Conservation (phyloP, 2,113 vertebrate species). For the Mustela lutreola region DNA sequence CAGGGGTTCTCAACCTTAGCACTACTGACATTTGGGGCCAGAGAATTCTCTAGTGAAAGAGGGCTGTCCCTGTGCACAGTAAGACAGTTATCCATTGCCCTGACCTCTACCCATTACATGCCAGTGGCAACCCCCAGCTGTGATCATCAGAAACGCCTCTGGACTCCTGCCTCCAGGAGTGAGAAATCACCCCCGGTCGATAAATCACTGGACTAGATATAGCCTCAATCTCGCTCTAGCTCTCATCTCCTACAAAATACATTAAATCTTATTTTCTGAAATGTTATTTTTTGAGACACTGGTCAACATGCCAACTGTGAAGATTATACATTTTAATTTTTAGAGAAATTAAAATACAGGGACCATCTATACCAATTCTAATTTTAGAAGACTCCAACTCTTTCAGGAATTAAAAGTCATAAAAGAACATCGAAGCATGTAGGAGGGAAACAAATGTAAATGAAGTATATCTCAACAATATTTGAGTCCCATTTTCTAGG, state of each 20-base stretch:
- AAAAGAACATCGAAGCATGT: slow-evolving; percentile 20
- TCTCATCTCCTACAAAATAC: not conserved
- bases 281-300: slow-evolving; percentile 4
- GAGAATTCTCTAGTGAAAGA: not conserved
- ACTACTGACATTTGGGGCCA: not conserved
- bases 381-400: slow-evolving; percentile 30
- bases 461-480: not conserved
- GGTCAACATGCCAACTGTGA: not conserved
- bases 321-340: not conserved
- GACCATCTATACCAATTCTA: slow-evolving; percentile 2
- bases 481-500: slow-evolving; percentile 1
- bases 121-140: no score
- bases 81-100: not conserved
- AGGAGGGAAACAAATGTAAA: not conserved
- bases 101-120: not conserved
- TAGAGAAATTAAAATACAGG: not conserved
- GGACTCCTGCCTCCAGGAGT: not conserved
- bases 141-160: not conserved
- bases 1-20: not conserved
- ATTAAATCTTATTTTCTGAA: slow-evolving; percentile 42
- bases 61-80: not conserved
- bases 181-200: not conserved
- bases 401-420: not conserved
- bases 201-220: not conserved
- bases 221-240: not conserved